Conservation (phyloP, 2,113 vertebrate genomes). For the Ochotona princeps region DNA sequence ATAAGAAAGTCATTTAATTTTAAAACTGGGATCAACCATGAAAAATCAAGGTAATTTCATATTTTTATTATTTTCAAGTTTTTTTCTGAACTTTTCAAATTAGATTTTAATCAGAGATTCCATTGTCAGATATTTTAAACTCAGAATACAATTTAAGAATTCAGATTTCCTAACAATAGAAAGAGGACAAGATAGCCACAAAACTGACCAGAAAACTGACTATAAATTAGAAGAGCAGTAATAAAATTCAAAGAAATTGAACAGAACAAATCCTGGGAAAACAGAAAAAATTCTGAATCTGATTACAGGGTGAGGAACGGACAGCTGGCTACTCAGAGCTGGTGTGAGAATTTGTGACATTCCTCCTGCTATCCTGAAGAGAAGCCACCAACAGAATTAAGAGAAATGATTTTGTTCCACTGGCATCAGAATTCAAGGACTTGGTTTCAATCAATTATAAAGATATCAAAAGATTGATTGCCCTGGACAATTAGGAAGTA, state of each 20-base stretch:
- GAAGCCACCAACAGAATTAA: background rate
- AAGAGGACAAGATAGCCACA: background rate
- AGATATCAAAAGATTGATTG: slow-evolving; percentile 56
- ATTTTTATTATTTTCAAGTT: slow-evolving; percentile 25
- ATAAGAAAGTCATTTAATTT: slow-evolving; percentile 16
- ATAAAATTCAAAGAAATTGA: background rate
- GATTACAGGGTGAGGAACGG: background rate
- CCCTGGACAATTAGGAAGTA: slow-evolving; percentile 15
- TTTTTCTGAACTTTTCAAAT: background rate
- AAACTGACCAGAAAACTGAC: background rate
- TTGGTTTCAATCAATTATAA: slow-evolving; percentile 67
- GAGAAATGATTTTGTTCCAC: background rate
- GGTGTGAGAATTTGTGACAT: accelerated
- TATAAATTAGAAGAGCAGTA: background rate
- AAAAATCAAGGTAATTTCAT: background rate
- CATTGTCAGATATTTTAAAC: slow-evolving; percentile 35
- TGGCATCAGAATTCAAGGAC: slow-evolving; percentile 31
- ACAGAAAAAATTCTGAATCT: background rate
- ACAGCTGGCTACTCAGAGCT: accelerated
- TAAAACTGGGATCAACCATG: slow-evolving; percentile 44
- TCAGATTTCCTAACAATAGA: background rate
- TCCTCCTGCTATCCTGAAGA: too few species aligned
- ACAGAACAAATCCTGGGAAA: background rate
- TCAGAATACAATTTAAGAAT: background rate
- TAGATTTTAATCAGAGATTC: slow-evolving; percentile 27